Conservation (phyloP, 2,113 vertebrate species). For the Leptodactylus fuscus region DNA sequence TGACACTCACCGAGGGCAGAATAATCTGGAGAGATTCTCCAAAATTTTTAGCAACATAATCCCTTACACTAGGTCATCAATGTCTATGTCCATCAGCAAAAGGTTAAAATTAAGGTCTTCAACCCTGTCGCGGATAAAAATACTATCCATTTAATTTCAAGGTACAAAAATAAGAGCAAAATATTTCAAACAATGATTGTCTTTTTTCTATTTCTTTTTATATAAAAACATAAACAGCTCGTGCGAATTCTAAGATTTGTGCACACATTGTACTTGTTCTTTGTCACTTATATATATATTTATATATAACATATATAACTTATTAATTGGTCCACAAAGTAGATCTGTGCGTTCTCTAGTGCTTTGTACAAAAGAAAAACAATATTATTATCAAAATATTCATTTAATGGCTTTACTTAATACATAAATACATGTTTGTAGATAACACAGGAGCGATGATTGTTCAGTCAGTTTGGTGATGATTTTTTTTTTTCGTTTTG, state of each 20-base stretch:
- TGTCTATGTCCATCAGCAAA: slow-evolving; percentile 86
- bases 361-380: slow-evolving; percentile 97
- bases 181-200: slow-evolving; percentile 97
- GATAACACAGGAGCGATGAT: slow-evolving; percentile 92
- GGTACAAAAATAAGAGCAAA: slow-evolving; percentile 93
- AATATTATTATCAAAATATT: slow-evolving; percentile 99
- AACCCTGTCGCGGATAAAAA: slow-evolving; percentile 94
- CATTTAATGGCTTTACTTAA: slow-evolving; percentile 99
- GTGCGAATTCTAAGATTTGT: slow-evolving; percentile 84
- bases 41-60: slow-evolving; percentile 82
- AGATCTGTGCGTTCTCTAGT: slow-evolving; percentile 93
- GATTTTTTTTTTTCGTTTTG: slow-evolving; percentile 74
- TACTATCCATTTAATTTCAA: slow-evolving; percentile 94
- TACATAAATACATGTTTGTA: slow-evolving; percentile 98
- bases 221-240: slow-evolving; percentile 95
- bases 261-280: slow-evolving; percentile 80
- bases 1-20: slow-evolving; percentile 80
- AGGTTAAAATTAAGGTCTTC: slow-evolving; percentile 90
- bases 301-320: slow-evolving; percentile 84
- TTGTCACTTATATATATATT: slow-evolving; percentile 84
- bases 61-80: slow-evolving; percentile 87
- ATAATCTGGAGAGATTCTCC: slow-evolving; percentile 83
- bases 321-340: slow-evolving; percentile 93
- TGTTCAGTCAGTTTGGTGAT: slow-evolving; percentile 89
- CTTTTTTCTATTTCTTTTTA: slow-evolving; percentile 88